A percentile compares a stretch with the other conserved stretches of the same genome.
Evolutionary conservation across 2,888 invertebrate genomes (phyloP).

Genomic region (Lasioglossum morio): DNA sequence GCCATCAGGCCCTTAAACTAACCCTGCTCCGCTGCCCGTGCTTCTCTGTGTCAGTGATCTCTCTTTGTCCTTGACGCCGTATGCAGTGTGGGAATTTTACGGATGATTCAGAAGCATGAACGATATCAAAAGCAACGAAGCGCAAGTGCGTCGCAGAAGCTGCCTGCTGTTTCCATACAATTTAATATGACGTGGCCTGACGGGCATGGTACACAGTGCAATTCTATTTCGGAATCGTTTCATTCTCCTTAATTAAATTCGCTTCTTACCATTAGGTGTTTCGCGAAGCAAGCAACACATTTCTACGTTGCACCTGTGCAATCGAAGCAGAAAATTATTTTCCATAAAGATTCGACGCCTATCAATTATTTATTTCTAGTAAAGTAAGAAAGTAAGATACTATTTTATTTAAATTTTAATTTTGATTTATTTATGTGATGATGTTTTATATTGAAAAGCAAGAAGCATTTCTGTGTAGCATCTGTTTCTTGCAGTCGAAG

Average conservation of each 20-base stretch:
- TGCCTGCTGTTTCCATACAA: constrained; percentile 11
- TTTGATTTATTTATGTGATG: too few relatives aligned
- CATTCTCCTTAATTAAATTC: not conserved
- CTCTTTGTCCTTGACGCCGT: constrained; percentile 13
- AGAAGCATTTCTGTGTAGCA: too few relatives aligned
- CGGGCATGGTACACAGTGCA: not conserved
- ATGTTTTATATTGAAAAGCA: too few relatives aligned
- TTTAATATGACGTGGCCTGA: constrained; percentile 9
- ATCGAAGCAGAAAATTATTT: too few relatives aligned
- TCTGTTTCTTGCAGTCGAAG: too few relatives aligned
- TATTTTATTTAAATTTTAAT: too few relatives aligned
- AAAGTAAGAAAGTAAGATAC: too few relatives aligned
- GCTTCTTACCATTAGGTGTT: not conserved
- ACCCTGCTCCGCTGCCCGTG: constrained; percentile 22
- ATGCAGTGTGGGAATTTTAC: constrained; percentile 58
- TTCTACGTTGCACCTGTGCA: too few relatives aligned
- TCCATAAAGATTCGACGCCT: too few relatives aligned
- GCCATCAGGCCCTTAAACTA: constrained; percentile 64
- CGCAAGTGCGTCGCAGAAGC: constrained; percentile 6
- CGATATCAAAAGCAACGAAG: constrained; percentile 20
- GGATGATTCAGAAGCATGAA: constrained; percentile 39
- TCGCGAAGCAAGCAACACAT: not conserved
- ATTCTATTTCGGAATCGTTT: not conserved
- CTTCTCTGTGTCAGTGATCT: constrained; percentile 28
- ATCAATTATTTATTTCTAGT: too few relatives aligned